Base-by-base conservation (phyloP, 1,140 invertebrate genomes). In the Bacillus rossius region DNA sequence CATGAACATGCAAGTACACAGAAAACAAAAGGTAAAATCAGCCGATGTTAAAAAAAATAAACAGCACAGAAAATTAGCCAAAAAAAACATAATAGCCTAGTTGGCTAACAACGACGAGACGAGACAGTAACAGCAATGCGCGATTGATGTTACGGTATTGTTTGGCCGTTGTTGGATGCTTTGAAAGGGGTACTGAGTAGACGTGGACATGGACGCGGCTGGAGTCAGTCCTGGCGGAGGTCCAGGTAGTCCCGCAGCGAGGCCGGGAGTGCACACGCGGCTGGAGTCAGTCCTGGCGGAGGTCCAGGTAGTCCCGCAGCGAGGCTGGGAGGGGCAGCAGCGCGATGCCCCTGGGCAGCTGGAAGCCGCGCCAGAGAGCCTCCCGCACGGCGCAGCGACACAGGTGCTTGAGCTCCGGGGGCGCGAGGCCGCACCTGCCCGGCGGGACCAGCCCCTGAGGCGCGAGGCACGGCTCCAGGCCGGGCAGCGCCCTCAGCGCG, bases 341-440 rank as follows among this genome's bases (percentile, higher is more conserved):
- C 59, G 77, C 73, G 60, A 91, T 88, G 13, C 88, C 88, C 63
- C 82, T 78, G 0, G 89, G 88, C 19, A 92, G 67, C 51, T 84
- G 80, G 72, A 84, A 86, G 66, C 87, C 86, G 1, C 78, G 59
- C 69, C 82, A 80, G 19, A 92, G 67, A 29, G 68, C 67, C n/a
- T 84, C 70, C 56, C 89, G 77, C 29, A 91, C 82, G 13, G 67
- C 66, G 69, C 86, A 89, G 52, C 88, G 77, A 57, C 73, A 73
- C 1, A 81, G 57, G 57, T 81, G 79, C 50, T 64, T 66, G 22
- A 72, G 52, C 8, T 51, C 48, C 3, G 65, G 57, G 1, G 68
- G 63, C n/a, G 54, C 37, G 1, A 25, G 16, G 1, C 47, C 52
- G 5, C 34, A 55, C 14, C 34, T 55, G 8, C 13, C 42, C 10